Base-by-base conservation (phyloP, 2,888 invertebrate species). In the Oscheius myriophilus region DNA sequence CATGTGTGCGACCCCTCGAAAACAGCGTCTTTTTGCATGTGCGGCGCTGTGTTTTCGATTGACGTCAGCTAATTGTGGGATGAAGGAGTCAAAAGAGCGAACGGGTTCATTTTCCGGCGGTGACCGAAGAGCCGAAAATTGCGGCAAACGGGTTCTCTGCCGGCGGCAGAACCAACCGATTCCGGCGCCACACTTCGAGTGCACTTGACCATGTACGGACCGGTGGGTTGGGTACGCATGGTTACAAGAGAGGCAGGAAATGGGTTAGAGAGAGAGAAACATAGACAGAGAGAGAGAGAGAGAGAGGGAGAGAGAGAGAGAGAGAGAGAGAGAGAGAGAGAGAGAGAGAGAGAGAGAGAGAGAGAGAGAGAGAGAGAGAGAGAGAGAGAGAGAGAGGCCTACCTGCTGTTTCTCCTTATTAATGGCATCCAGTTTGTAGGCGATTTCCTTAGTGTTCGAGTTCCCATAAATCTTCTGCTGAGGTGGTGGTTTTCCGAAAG, bases 401-500 rank as follows among this genome's bases (percentile, higher is more conserved):
- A 54, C 65, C 65, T 55, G 18, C 26, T 64, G 65, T 45, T 55
- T 64, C 26, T 55, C 23, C 51, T 53, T 62, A 41, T 68, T 68
- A 33, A 68, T 68, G 21, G 26, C 46, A 42, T 68, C 68, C 39
- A 68, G 39, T 25, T 68, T 68, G 43, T 33, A 26, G 21, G 63
- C 55, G 41, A 68, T 63, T 11, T 63, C 55, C 21, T 43, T 23
- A n/a, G 67, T 61, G 43, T 54, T 42, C 14, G 23, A 23, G 12
- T 42, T 61, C 2, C 49, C 67, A 42, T 42, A 45, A 21, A 68
- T 62, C n/a, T 63, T 62, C 25, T 68, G 68, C n/a, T 53, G 68
- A 16, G 68, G 68, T 26, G 68, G 68, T 14, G 68, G 68, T 23
- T 43, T 16, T n/a, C 68, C 68, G 46, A 68, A 68, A 2, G 68